Conservation (phyloP, 2,797 vertebrate genomes). For the Pangasius larnaudii region DNA sequence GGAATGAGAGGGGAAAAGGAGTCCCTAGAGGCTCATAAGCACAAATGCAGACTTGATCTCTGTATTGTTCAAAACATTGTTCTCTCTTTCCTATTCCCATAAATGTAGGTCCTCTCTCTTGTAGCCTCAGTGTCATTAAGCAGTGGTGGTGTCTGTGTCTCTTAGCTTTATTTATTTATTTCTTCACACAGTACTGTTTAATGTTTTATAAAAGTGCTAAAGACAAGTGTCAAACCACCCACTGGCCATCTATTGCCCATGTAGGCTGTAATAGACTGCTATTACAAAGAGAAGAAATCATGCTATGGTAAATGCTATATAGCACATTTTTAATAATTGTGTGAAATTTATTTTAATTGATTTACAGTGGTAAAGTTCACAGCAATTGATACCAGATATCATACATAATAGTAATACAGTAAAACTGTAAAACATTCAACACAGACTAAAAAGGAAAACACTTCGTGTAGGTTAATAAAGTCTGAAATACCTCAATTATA, state of each 20-base stretch:
- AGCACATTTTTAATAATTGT: neutral
- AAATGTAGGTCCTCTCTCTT: neutral
- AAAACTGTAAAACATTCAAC: neutral
- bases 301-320: neutral
- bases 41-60: neutral
- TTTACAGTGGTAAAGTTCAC: neutral
- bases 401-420: neutral
- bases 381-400: neutral
- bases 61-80: neutral
- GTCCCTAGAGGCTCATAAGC: neutral
- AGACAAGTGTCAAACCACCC: conserved; percentile 12
- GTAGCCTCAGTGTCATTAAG: neutral
- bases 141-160: neutral
- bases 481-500: neutral
- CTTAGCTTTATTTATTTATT: conserved; percentile 29
- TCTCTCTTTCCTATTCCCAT: neutral
- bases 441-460: neutral
- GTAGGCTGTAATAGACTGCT: neutral
- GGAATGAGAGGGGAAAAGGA: neutral
- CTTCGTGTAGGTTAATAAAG: neutral
- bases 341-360: neutral
- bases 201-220: conserved; percentile 8
- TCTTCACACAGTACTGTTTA: conserved; percentile 3
- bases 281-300: neutral
- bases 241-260: neutral